Base-by-base conservation (phyloP, 2,113 vertebrate genomes). In the Abramis brama region DNA sequence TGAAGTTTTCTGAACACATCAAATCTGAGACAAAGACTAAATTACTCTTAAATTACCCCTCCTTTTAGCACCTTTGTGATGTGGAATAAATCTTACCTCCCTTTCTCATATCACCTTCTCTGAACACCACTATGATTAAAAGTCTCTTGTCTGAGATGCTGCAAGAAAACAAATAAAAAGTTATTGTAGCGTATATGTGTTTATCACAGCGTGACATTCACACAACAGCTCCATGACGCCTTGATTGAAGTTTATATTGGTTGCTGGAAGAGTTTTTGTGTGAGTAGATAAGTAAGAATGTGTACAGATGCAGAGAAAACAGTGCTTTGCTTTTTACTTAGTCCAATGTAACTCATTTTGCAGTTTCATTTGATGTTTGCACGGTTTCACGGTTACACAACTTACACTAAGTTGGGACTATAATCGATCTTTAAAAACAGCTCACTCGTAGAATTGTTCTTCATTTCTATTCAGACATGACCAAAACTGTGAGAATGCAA, bases 281-380 rank as follows among this genome's bases (percentile, higher is more conserved):
- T 78, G 71, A 78, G 74, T 86, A 85, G 86, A 89, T 89, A 87
- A 88, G 33, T 85, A 75, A 88, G 87, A 59, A 50, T 80, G 86
- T 87, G 83, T 21, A 30, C 1, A 85, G 74, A 59, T 39, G 39
- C 77, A 43, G 71, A 60, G 33, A 79, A 60, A 79, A 59, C 55
- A 79, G 50, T 78, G 68, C 2, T 5, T 3, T 23, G 19, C 4
- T 73, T 5, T 21, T 10, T n/a, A 8, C 17, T n/a, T 15, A 25
- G 71, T n/a, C 71, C 39, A 47, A 74, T 74, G 71, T 47, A 15
- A 47, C 43, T 50, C 43, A 25, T n/a, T 45, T 6, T 6, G 11
- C 39, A 4, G 55, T 23, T 59, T 15, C 11, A 60, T 79, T 79
- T 57, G 19, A 59, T 36, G 3, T 79, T 57, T 60, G 33, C 52